Evolutionary conservation across 2,113 vertebrate genomes (phyloP), one percentile per base, ranked within the genome.

Genomic region (Platysternon megacephalum): DNA sequence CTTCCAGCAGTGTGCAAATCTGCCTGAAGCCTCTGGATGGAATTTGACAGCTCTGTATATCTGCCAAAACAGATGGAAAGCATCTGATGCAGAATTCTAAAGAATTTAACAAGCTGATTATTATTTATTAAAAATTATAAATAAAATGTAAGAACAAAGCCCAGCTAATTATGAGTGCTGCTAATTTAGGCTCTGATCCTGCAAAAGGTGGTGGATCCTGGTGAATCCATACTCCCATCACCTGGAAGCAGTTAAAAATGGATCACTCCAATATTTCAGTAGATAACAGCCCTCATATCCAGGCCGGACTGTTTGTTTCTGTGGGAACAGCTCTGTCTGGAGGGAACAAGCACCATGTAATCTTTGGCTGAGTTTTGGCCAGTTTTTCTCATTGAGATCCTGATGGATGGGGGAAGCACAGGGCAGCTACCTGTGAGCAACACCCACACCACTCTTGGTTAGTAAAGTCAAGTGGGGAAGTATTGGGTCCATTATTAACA

Each of bases 121-220:
- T 42, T 44, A 78, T 24, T 46, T 81, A 39, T 56, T 21, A 1
- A 9, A 65, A 22, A 85, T 24, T 65, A 3, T 58, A 91, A 65
- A 4, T 35, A 65, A 96, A 85, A 88, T 84, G 8, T 11, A 82
- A 95, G 90, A 93, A 79, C 81, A 76, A 76, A 96, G 44, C 13
- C 74, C 26, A 81, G n/a, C 42, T 76, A 93, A 76, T 1, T 3
- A 29, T n/a, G 48, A 92, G 9, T 91, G 42, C 5, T 68, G 87
- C 51, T 29, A 78, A 13, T 95, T 93, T 91, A 91, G 58, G 79
- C 10, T 22, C 12, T 39, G 56, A 55, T 19, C 26, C 86, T 88
- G 68, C 86, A 93, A 96, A 91, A 8, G 16, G 49, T 4, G n/a
- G 8, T 56, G 80, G 22, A 8, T 2, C 11, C 44, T 16, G 24